A percentile compares a stretch with the other conserved stretches of the same genome.
These are phyloP conservation scores for Aricia artaxerxes DNA, from an alignment of 2,888 invertebrate genomes.

Conservation along the genomic window DNA sequence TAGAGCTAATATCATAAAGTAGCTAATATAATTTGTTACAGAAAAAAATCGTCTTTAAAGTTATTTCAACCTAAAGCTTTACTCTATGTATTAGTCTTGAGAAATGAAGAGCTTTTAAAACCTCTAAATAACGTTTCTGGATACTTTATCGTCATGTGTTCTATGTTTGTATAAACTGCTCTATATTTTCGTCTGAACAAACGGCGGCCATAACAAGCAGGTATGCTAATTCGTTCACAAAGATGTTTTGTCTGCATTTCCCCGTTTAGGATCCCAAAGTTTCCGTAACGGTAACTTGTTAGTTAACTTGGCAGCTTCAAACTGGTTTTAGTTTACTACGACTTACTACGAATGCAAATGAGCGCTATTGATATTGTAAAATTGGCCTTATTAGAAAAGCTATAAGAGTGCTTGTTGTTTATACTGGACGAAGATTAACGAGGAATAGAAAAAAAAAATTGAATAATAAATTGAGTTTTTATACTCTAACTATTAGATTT, in stretches of 20 bases:
- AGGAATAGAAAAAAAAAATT: neutral
- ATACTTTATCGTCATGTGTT: neutral
- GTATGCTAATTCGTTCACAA: neutral
- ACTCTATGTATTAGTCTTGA: neutral
- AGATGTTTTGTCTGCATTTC: slow-evolving; percentile 24
- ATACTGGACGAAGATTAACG: slow-evolving; percentile 3
- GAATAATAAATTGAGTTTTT: neutral
- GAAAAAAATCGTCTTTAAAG: neutral
- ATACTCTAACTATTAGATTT: neutral
- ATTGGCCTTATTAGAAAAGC: neutral
- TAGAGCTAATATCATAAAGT: neutral
- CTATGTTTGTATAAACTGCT: neutral
- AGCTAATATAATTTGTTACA: neutral
- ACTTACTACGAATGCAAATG: slow-evolving; percentile 57
- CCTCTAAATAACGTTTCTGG: neutral
- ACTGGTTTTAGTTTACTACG: slow-evolving; percentile 74
- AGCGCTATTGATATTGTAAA: slow-evolving; percentile 4
- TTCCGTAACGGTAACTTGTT: slow-evolving; percentile 65
- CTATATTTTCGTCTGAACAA: neutral
- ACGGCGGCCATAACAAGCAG: neutral
- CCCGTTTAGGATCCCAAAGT: slow-evolving; percentile 32
- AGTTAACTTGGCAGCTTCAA: slow-evolving; percentile 60
- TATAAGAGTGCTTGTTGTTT: slow-evolving; percentile 30
- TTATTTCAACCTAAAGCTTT: neutral
- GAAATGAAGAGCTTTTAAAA: neutral